A percentile compares a stretch with the other conserved stretches of the same genome.
Evolutionary conservation across 1,140 invertebrate genomes (phyloP).

Genomic region (Trichonephila clavata): DNA sequence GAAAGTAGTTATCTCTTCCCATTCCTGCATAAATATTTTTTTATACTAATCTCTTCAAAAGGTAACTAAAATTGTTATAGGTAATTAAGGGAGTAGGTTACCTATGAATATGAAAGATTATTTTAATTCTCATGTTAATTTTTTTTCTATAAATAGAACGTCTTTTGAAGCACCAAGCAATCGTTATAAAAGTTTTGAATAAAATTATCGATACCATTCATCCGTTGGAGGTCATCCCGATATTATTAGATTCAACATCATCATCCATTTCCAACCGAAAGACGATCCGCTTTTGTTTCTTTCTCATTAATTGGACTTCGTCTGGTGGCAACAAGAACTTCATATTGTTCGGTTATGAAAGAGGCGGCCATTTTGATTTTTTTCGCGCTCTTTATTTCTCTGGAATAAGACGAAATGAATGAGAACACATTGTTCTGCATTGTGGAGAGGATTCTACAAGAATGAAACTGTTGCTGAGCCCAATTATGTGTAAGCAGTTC

Average conservation of each 20-base stretch:
- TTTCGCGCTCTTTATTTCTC: neutral
- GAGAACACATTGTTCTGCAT: neutral
- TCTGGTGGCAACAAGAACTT: neutral
- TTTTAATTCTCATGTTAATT: neutral
- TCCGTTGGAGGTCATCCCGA: neutral
- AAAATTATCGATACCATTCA: neutral
- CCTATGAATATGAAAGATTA: neutral
- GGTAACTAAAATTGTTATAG: no score
- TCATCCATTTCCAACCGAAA: neutral
- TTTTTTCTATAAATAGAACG: neutral
- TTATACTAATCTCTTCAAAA: no score
- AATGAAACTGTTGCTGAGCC: neutral
- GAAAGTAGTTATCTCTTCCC: no score
- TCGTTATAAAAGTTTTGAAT: neutral
- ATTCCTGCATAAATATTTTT: no score
- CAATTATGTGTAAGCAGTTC: constrained; percentile 41
- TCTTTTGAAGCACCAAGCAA: neutral
- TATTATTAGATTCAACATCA: neutral
- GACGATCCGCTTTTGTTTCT: neutral
- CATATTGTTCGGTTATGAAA: constrained; percentile 8
- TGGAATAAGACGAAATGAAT: neutral
- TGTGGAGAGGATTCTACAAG: neutral
- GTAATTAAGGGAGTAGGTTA: neutral
- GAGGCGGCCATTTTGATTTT: neutral
- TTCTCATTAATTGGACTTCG: constrained; percentile 19